Conservation (phyloP, 1,140 invertebrate genomes). For the Oedothorax gibbosus region DNA sequence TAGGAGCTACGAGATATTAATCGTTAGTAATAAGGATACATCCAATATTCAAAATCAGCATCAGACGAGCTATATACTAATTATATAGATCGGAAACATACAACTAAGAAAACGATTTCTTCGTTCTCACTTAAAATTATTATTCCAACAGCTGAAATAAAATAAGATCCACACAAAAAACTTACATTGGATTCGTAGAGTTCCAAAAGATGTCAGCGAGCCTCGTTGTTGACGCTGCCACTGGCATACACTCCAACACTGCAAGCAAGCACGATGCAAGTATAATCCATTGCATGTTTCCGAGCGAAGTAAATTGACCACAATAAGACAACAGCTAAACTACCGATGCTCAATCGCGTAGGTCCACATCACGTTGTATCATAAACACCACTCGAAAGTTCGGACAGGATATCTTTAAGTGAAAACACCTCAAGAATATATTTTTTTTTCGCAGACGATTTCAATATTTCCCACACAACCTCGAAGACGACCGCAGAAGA, state of each 20-base stretch:
- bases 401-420: not conserved
- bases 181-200: constrained; percentile 73
- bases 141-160: too few relatives aligned
- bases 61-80: too few relatives aligned
- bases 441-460: constrained; percentile 5
- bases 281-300: constrained; percentile 60
- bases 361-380: constrained; percentile 37
- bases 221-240: constrained; percentile 60
- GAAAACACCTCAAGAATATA: too few relatives aligned
- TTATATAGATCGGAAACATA: too few relatives aligned
- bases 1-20: too few relatives aligned
- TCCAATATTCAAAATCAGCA: too few relatives aligned
- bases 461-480: not conserved
- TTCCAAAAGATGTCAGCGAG: constrained; percentile 75
- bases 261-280: constrained; percentile 32
- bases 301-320: constrained; percentile 7
- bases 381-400: not conserved
- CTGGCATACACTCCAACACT: constrained; percentile 44
- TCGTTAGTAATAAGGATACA: too few relatives aligned
- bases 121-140: too few relatives aligned
- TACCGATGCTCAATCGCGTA: constrained; percentile 17
- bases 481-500: constrained; percentile 6
- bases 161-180: constrained; percentile 12
- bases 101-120: too few relatives aligned
- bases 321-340: constrained; percentile 13